Evolutionary conservation across 2,113 vertebrate species (phyloP).

Genomic region (Mohoua ochrocephala): DNA sequence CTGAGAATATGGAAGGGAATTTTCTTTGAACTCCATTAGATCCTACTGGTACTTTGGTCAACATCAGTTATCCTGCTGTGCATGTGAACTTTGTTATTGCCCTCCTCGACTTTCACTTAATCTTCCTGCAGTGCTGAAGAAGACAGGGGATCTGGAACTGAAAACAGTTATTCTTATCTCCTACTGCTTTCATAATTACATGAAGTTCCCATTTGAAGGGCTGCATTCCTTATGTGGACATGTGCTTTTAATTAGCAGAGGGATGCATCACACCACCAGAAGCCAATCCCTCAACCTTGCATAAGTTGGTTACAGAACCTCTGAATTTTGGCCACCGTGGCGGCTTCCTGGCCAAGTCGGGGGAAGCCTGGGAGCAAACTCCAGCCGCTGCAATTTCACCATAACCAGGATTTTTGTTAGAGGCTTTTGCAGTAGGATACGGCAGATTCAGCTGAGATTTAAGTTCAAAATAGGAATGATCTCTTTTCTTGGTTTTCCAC

Average conservation of each 20-base stretch:
- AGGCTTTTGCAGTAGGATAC: background rate
- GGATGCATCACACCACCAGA: background rate
- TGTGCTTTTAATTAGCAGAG: slow-evolving; percentile 7
- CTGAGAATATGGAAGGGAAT: background rate
- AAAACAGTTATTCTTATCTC: slow-evolving; percentile 41
- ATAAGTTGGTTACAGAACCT: background rate
- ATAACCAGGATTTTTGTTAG: background rate
- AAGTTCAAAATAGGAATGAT: background rate
- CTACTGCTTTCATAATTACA: slow-evolving; percentile 49
- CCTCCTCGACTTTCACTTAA: background rate
- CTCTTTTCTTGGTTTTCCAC: background rate
- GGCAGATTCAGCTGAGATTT: background rate
- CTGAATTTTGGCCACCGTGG: background rate
- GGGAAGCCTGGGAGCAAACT: background rate
- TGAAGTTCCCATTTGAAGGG: background rate
- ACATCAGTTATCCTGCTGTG: background rate
- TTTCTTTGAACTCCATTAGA: slow-evolving; percentile 10
- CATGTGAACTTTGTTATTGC: background rate
- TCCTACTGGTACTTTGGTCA: background rate
- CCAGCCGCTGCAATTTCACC: background rate
- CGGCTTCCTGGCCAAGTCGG: background rate
- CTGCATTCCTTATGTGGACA: background rate
- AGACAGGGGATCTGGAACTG: background rate
- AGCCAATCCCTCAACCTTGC: background rate
- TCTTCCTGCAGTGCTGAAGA: background rate